phyloP scores from a whole-genome alignment of 2,888 invertebrate species.

The Noctuana brunneofusca region DNA sequence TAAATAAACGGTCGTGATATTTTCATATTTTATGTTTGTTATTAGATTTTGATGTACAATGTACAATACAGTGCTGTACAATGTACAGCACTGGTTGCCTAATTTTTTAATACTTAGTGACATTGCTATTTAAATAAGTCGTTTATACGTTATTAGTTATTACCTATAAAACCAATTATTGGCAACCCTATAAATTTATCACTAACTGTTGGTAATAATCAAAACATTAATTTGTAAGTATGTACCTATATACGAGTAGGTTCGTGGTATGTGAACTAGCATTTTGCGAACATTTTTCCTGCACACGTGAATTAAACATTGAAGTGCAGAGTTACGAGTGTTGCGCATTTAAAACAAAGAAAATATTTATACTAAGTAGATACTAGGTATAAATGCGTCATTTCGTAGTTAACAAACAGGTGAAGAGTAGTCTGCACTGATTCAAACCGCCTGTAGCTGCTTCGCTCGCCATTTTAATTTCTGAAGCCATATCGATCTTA shows the following conservation, averaged over 20 bases:
- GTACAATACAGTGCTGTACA: too few relatives aligned
- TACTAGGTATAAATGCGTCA: slow-evolving; percentile 36
- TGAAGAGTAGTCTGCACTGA: slow-evolving; percentile 27
- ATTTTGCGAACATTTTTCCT: slow-evolving; percentile 16
- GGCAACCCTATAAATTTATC: slow-evolving; percentile 10
- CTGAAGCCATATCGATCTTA: slow-evolving; percentile 16
- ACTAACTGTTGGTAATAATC: slow-evolving; percentile 16
- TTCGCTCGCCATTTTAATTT: slow-evolving; percentile 2
- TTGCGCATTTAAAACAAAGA: slow-evolving; percentile 33
- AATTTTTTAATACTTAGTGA: too few relatives aligned
- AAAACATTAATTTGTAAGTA: slow-evolving; percentile 5
- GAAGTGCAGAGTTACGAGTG: slow-evolving; percentile 5
- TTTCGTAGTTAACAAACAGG: slow-evolving; percentile 38
- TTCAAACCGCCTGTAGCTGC: slow-evolving; percentile 9
- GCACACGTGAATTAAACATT: slow-evolving; percentile 8
- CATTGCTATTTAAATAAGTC: not conserved
- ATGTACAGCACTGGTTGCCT: too few relatives aligned
- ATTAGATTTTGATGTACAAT: too few relatives aligned
- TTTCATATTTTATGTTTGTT: too few relatives aligned
- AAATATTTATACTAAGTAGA: slow-evolving; percentile 33
- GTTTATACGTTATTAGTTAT: too few relatives aligned
- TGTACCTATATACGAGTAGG: not conserved
- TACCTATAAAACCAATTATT: not conserved
- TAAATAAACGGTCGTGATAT: too few relatives aligned
- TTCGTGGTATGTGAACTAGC: too few relatives aligned